These are phyloP conservation scores for Leptonema lineaticorne DNA, from an alignment of 1,140 invertebrate genomes.

Conservation along the genomic window DNA sequence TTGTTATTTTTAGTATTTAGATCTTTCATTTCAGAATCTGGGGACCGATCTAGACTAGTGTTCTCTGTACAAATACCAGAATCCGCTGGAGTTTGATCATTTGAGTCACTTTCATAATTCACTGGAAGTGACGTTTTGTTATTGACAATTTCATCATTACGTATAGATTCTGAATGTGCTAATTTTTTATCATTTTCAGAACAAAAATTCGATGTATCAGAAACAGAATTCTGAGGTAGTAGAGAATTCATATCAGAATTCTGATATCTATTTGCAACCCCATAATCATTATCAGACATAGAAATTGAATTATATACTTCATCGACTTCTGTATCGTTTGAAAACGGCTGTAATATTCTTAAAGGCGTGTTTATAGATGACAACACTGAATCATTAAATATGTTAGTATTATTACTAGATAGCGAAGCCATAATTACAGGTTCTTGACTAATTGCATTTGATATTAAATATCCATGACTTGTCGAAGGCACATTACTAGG, in stretches of 20 bases:
- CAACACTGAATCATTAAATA: slow-evolving; percentile 46
- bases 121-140: slow-evolving; percentile 55
- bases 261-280: slow-evolving; percentile 35
- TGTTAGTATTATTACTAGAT: slow-evolving; percentile 51
- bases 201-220: slow-evolving; percentile 48
- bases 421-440: slow-evolving; percentile 51
- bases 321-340: slow-evolving; percentile 48
- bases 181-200: slow-evolving; percentile 44
- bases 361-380: slow-evolving; percentile 32
- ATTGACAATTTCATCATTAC: background rate
- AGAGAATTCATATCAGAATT: slow-evolving; percentile 23
- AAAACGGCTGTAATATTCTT: slow-evolving; percentile 21
- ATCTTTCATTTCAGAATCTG: slow-evolving; percentile 53
- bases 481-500: slow-evolving; percentile 51
- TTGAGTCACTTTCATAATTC: slow-evolving; percentile 54
- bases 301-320: slow-evolving; percentile 57
- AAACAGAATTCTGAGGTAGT: slow-evolving; percentile 37
- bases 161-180: background rate
- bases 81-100: slow-evolving; percentile 58
- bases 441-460: slow-evolving; percentile 57
- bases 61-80: slow-evolving; percentile 73
- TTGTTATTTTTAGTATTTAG: slow-evolving; percentile 17
- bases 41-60: slow-evolving; percentile 65
- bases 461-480: slow-evolving; percentile 59
- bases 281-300: slow-evolving; percentile 63